Evolutionary conservation across 2,113 vertebrate genomes (phyloP).

Genomic region (Ginglymostoma cirratum): DNA sequence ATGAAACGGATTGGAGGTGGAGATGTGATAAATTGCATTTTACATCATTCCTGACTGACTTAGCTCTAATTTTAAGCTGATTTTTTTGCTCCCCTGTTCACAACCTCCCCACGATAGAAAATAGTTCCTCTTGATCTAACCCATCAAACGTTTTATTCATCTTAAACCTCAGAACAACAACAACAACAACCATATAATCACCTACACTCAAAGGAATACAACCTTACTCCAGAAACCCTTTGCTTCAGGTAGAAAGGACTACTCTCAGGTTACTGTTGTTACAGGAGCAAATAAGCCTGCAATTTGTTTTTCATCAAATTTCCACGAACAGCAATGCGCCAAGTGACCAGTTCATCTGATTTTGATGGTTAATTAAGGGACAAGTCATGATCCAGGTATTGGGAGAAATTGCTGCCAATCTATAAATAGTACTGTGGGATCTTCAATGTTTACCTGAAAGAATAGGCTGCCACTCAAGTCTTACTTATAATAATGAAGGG

Average conservation of each 20-base stretch:
- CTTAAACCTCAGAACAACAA: neutral
- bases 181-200: neutral
- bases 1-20: too few relatives aligned
- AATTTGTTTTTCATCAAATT: neutral
- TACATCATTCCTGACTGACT: neutral
- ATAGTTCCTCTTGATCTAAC: neutral
- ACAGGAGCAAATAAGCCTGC: neutral
- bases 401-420: neutral
- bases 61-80: neutral
- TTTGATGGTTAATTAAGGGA: neutral
- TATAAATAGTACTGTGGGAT: neutral
- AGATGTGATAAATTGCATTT: neutral
- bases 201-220: neutral
- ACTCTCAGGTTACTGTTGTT: neutral
- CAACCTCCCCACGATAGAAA: neutral
- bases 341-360: neutral
- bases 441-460: neutral
- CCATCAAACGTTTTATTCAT: neutral
- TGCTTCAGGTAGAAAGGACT: neutral
- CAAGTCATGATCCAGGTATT: neutral
- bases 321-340: neutral
- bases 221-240: neutral
- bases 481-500: neutral
- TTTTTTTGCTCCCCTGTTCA: neutral
- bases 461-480: neutral